Conservation (phyloP, 2,113 vertebrate species). For the Microcebus ravelobensis region DNA sequence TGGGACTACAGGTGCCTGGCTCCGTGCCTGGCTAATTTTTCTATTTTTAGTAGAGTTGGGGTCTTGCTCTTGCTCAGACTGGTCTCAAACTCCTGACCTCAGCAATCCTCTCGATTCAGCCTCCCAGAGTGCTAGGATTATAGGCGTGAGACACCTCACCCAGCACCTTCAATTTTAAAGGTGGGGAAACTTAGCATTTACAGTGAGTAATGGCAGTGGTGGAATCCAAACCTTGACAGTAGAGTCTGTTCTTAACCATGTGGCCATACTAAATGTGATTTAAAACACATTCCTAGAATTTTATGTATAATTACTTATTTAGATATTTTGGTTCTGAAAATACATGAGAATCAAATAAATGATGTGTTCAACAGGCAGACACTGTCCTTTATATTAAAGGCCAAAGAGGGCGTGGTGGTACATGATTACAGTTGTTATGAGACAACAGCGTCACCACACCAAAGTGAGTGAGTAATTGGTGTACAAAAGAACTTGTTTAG, state of each 20-base stretch:
- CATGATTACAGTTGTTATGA: not conserved
- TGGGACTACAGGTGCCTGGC: too few relatives aligned
- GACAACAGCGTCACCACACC: not conserved
- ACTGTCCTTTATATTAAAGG: not conserved
- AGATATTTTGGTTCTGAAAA: not conserved
- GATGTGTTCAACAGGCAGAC: not conserved
- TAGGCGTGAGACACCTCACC: too few relatives aligned
- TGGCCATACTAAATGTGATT: not conserved
- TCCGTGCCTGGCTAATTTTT: too few relatives aligned
- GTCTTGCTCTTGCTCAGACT: too few relatives aligned
- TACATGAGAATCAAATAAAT: not conserved
- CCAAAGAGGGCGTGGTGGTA: not conserved
- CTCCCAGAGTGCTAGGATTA: too few relatives aligned
- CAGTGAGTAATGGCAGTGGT: not conserved
- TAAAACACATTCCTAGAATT: not conserved
- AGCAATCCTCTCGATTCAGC: too few relatives aligned
- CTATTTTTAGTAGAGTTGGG: too few relatives aligned
- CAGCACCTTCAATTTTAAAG: not conserved
- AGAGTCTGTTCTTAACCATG: not conserved
- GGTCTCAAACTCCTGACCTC: too few relatives aligned
- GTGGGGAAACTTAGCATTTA: not conserved
- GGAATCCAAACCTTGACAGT: not conserved
- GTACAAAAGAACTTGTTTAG: not conserved
- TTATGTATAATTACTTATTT: not conserved
- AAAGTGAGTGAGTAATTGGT: not conserved